These are phyloP conservation scores for Drosophila guanche DNA, from an alignment of 1,140 invertebrate species.

Conservation along the genomic window DNA sequence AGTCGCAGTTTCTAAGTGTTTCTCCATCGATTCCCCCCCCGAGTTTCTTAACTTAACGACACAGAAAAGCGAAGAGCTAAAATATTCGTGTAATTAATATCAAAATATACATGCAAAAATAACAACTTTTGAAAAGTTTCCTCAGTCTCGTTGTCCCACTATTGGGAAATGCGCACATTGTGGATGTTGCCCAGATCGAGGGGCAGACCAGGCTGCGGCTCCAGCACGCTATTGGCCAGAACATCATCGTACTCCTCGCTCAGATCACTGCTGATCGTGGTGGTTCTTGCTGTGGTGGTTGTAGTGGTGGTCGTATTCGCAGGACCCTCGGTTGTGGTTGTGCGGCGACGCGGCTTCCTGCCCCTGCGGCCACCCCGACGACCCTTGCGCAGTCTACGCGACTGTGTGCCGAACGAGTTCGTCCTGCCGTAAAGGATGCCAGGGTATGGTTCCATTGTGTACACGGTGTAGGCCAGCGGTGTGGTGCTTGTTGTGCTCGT, in stretches of 20 bases:
- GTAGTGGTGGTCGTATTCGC: conserved; percentile 16
- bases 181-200: conserved; percentile 57
- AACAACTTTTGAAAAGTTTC: neutral
- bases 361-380: conserved; percentile 45
- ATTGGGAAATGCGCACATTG: conserved; percentile 41
- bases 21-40: too few species aligned
- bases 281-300: conserved; percentile 15
- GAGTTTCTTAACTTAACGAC: too few species aligned
- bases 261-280: conserved; percentile 8
- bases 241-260: conserved; percentile 38
- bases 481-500: conserved; percentile 21
- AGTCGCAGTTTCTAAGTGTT: too few species aligned
- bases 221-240: conserved; percentile 37
- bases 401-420: conserved; percentile 2
- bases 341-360: conserved; percentile 40
- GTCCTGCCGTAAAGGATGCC: conserved; percentile 25
- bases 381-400: conserved; percentile 39
- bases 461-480: conserved; percentile 7
- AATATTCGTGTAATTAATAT: conserved; percentile 4
- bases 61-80: neutral
- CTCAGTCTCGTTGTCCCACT: conserved; percentile 25
- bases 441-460: conserved; percentile 50
- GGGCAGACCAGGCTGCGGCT: conserved; percentile 51
- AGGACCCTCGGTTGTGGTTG: conserved; percentile 34
- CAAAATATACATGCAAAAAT: neutral